A percentile compares a stretch with the other conserved stretches of the same genome.
These are phyloP conservation scores for Acanthurus leucopareius DNA, from an alignment of 2,797 vertebrate species.

Conservation along the genomic window DNA sequence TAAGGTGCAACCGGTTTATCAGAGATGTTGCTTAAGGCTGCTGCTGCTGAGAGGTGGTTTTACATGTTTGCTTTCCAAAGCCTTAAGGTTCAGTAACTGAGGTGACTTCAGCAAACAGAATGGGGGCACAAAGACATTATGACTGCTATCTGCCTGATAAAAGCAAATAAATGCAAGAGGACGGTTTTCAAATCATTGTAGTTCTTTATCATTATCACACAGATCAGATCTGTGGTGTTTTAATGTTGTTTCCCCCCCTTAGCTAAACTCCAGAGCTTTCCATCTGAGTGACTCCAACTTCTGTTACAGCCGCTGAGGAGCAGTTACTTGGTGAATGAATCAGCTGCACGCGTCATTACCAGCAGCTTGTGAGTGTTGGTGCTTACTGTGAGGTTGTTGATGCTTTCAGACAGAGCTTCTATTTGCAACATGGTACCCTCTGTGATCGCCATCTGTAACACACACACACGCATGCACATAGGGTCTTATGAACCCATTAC, in stretches of 20 bases:
- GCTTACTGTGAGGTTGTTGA: slow-evolving; percentile 94
- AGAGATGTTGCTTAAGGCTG: background rate
- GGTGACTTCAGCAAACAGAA: slow-evolving; percentile 31
- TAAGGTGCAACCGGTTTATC: background rate
- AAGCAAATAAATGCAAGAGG: background rate
- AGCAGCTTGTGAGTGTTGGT: slow-evolving; percentile 55
- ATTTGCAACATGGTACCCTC: slow-evolving; percentile 92
- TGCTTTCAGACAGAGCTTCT: slow-evolving; percentile 93
- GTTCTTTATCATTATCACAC: slow-evolving; percentile 11
- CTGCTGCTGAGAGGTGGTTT: background rate
- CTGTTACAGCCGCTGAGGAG: slow-evolving; percentile 31
- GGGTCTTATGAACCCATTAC: slow-evolving; percentile 24
- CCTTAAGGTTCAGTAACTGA: slow-evolving; percentile 22
- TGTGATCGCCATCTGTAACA: slow-evolving; percentile 91
- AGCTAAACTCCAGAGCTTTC: slow-evolving; percentile 29
- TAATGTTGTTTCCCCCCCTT: background rate
- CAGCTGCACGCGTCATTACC: slow-evolving; percentile 49
- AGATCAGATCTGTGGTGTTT: slow-evolving; percentile 24
- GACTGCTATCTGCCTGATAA: slow-evolving; percentile 1
- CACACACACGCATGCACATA: slow-evolving; percentile 43
- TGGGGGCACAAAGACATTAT: slow-evolving; percentile 5
- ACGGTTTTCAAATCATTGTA: background rate
- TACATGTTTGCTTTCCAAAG: slow-evolving; percentile 19
- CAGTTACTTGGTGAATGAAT: slow-evolving; percentile 30
- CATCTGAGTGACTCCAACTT: slow-evolving; percentile 29